phyloP scores from a whole-genome alignment of 1,140 invertebrate genomes.

The Zaprionus taronus region DNA sequence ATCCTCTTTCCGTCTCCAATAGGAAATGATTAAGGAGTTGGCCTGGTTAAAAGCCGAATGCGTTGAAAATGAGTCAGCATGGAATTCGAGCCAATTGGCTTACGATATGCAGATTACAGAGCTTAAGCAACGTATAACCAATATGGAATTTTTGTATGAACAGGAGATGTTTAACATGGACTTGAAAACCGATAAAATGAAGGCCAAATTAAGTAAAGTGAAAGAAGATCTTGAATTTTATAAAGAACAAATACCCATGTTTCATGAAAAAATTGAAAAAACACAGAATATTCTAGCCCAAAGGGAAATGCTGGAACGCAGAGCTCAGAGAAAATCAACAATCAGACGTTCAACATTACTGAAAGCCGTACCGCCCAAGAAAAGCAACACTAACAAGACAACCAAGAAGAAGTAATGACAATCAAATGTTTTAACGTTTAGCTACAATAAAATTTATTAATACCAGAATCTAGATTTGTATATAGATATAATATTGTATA shows the following conservation, averaged over 20 bases:
- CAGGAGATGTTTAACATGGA: constrained; percentile 29
- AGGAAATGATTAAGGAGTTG: constrained; percentile 35
- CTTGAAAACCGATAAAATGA: not conserved
- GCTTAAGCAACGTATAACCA: constrained; percentile 31
- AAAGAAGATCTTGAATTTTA: constrained; percentile 43
- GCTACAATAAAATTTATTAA: constrained; percentile 82
- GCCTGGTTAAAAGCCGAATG: not conserved
- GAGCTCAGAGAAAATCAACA: no score
- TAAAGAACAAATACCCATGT: constrained; percentile 34
- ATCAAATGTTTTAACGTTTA: constrained; percentile 49
- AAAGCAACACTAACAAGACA: no score
- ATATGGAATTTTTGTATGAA: constrained; percentile 37
- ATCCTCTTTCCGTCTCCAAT: no score
- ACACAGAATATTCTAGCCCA: not conserved
- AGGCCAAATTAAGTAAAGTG: constrained; percentile 29
- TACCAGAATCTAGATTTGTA: constrained; percentile 80
- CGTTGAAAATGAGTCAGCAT: fast-evolving
- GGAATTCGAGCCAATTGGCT: not conserved
- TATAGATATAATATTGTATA: constrained; percentile 78
- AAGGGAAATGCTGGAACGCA: no score
- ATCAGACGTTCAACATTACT: no score
- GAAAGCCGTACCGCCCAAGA: no score
- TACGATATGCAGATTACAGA: constrained; percentile 17
- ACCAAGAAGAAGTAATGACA: not conserved
- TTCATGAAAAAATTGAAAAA: constrained; percentile 35